These are phyloP conservation scores for Epinephelus fuscoguttatus DNA, from an alignment of 2,113 vertebrate species.

Conservation along the genomic window DNA sequence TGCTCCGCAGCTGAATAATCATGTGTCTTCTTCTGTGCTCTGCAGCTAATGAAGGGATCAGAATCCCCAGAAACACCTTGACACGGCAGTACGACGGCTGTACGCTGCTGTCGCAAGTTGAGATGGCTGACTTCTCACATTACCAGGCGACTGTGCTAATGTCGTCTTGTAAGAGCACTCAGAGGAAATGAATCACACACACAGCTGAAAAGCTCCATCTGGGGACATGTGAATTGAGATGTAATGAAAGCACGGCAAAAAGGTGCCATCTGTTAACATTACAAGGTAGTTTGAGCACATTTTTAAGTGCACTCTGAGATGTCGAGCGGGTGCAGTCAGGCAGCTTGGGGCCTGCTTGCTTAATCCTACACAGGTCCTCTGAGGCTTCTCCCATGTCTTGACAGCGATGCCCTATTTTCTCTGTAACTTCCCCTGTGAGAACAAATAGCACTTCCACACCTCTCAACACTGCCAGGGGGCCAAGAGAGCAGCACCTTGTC, in stretches of 20 bases:
- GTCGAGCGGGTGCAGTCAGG: constrained; percentile 27
- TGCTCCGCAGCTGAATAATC: constrained; percentile 55
- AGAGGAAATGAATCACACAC: constrained; percentile 29
- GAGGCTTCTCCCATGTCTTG: constrained; percentile 32
- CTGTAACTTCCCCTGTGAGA: constrained; percentile 42
- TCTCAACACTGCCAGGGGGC: constrained; percentile 40
- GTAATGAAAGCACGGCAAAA: constrained; percentile 40
- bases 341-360: constrained; percentile 18
- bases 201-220: constrained; percentile 40
- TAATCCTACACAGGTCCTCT: constrained; percentile 33
- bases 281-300: constrained; percentile 44
- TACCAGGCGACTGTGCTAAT: constrained; percentile 21
- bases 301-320: constrained; percentile 7
- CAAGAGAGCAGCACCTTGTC: constrained; percentile 49
- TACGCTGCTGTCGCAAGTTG: neutral
- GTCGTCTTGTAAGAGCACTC: constrained; percentile 24
- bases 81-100: constrained; percentile 2
- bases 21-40: neutral
- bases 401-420: constrained; percentile 56
- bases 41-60: constrained; percentile 43
- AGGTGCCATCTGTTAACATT: constrained; percentile 43
- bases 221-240: constrained; percentile 46
- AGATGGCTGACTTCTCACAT: constrained; percentile 41
- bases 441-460: constrained; percentile 44
- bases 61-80: constrained; percentile 30